phyloP scores from a whole-genome alignment of 1,140 invertebrate species.

The Drosophila kohkoa region DNA sequence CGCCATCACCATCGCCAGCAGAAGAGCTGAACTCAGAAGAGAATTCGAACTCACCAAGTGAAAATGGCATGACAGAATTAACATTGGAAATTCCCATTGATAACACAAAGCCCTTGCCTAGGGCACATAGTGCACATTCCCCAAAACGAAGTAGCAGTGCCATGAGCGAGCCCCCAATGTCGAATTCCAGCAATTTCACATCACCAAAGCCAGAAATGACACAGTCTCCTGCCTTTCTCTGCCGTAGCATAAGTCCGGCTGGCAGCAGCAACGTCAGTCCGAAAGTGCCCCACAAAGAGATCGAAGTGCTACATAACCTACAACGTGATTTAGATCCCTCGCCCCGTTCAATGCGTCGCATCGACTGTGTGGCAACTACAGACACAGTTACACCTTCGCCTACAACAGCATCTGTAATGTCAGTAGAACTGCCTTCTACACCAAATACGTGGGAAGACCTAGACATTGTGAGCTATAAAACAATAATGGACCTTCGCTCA shows the following conservation, averaged over 20 bases:
- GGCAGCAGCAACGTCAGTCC: slow-evolving; percentile 85
- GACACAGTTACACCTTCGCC: slow-evolving; percentile 27
- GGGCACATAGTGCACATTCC: slow-evolving; percentile 30
- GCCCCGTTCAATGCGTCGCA: slow-evolving; percentile 73
- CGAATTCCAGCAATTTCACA: background rate
- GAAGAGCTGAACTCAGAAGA: background rate
- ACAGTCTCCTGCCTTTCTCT: slow-evolving; percentile 55
- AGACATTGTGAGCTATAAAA: slow-evolving; percentile 85
- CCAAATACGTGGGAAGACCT: slow-evolving; percentile 86
- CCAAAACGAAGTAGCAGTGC: slow-evolving; percentile 8
- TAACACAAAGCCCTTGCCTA: slow-evolving; percentile 74
- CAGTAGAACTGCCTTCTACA: slow-evolving; percentile 42
- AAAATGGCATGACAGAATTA: slow-evolving; percentile 51
- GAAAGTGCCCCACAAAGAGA: slow-evolving; percentile 86
- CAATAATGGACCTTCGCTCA: slow-evolving; percentile 86
- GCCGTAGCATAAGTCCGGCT: slow-evolving; percentile 78
- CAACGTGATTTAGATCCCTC: slow-evolving; percentile 85
- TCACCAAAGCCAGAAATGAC: slow-evolving; percentile 34
- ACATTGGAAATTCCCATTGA: slow-evolving; percentile 76
- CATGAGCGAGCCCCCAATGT: slow-evolving; percentile 1
- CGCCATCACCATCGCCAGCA: background rate
- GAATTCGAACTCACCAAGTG: background rate
- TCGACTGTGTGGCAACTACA: slow-evolving; percentile 8
- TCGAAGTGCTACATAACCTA: slow-evolving; percentile 88
- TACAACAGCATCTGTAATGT: background rate